A percentile compares a stretch with the other conserved stretches of the same genome.
Evolutionary conservation across 2,888 invertebrate genomes (phyloP).

Genomic region (Clostera curtula): DNA sequence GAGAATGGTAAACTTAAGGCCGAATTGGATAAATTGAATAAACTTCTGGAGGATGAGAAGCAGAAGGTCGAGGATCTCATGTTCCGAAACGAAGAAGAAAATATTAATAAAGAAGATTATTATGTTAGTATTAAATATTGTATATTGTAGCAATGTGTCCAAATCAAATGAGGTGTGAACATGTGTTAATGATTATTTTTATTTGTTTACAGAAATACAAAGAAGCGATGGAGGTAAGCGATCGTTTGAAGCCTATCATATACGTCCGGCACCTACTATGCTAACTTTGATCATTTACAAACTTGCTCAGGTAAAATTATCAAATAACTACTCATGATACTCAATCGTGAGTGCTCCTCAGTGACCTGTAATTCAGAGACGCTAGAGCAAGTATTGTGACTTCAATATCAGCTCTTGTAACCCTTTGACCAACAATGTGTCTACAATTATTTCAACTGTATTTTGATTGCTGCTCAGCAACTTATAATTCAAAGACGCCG

Average conservation of each 20-base stretch:
- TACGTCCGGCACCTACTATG: neutral
- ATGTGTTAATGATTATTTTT: slow-evolving; percentile 6
- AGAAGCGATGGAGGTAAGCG: slow-evolving; percentile 63
- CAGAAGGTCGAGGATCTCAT: slow-evolving; percentile 92
- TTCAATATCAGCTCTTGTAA: too few species aligned
- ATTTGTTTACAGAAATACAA: slow-evolving; percentile 64
- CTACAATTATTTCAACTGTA: neutral
- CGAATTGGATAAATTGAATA: slow-evolving; percentile 72
- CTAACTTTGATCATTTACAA: too few species aligned
- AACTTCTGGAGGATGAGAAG: slow-evolving; percentile 84
- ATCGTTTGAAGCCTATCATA: neutral
- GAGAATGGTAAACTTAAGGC: slow-evolving; percentile 75
- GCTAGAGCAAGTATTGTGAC: too few species aligned
- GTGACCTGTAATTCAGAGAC: too few species aligned
- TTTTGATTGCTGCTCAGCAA: too few species aligned
- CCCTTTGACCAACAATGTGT: neutral
- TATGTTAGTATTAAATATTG: slow-evolving; percentile 76
- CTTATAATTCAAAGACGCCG: too few species aligned
- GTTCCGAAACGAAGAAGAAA: slow-evolving; percentile 93
- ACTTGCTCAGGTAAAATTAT: too few species aligned
- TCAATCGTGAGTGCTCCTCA: too few species aligned
- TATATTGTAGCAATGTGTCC: too few species aligned
- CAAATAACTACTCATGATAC: too few species aligned
- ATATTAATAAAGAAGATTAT: slow-evolving; percentile 90
- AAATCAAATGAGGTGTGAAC: slow-evolving; percentile 1